Base-by-base conservation (phyloP, 1,140 invertebrate species). In the Drosophila hydei region DNA sequence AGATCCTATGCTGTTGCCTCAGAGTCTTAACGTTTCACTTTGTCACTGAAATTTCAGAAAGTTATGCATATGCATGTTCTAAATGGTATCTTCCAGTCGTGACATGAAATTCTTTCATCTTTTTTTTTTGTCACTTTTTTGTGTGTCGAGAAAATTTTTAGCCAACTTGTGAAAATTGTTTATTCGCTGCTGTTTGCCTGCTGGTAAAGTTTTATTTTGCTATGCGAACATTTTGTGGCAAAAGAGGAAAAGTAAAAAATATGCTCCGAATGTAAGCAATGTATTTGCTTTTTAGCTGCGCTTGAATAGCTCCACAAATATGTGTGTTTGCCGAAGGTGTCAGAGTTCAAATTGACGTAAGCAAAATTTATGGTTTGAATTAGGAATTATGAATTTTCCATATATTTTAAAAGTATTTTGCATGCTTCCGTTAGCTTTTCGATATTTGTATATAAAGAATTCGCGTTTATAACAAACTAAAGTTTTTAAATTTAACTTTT, bases 291-390 rank as follows among this genome's bases (percentile, higher is more conserved):
- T 43, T 47, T 45, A 18, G 30, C 30, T 12, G 18, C 25, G 51
- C 50, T 64, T 47, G 51, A 64, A 64, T 64, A 43, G 27, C 50
- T 64, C 5, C 45, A 54, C 61, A 63, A 63, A 63, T 54, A 54
- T 63, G 38, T 11, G 54, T 54, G 48, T 47, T 36, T 33, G n/a
- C n/a, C 21, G 30, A 55, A 42, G 21, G 40, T 42, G 38, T 25
- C 23, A 25, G 21, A 56, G 54, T 27, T 55, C 21, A 55, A 40
- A 40, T 25, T 25, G 23, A 48, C n/a, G 23, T 25, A 14, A 6
- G 12, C 8, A 9, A 40, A 42, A 42, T 42, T 42, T 42, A 33
- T 33, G 38, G 38, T 14, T 5, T 19, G 19, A 45, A 45, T 40
- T 40, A 8, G 38, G 30, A 33, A 33, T 40, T 40, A 40, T 40